A percentile compares a stretch with the other conserved stretches of the same genome.
Conservation (phyloP, 2,113 vertebrate species). For the Todiramphus chloris region DNA sequence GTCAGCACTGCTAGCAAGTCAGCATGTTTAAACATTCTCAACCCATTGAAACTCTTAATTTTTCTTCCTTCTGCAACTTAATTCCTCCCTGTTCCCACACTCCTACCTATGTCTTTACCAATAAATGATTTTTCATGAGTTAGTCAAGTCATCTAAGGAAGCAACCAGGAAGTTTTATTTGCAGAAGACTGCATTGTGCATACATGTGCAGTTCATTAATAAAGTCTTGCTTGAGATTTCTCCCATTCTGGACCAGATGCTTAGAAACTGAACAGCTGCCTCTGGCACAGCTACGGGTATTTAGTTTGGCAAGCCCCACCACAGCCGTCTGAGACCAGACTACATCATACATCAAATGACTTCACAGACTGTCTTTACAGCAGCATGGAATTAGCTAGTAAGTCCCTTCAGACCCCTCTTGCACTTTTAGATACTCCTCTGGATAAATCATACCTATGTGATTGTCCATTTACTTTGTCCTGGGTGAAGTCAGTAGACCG, state of each 20-base stretch:
- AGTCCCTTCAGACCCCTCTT: neutral
- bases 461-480: slow-evolving; percentile 17
- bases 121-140: neutral
- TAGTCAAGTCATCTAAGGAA: neutral
- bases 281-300: slow-evolving; percentile 54
- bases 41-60: neutral
- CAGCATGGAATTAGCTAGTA: slow-evolving; percentile 24
- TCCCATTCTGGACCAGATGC: slow-evolving; percentile 46
- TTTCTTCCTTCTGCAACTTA: neutral
- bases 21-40: neutral
- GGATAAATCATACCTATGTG: slow-evolving; percentile 67
- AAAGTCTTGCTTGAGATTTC: slow-evolving; percentile 8
- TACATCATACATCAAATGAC: slow-evolving; percentile 43
- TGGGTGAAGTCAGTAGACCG: neutral
- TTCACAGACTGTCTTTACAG: slow-evolving; percentile 47
- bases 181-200: neutral
- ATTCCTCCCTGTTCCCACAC: neutral
- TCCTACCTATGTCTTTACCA: neutral
- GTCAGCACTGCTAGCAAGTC: neutral
- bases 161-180: slow-evolving; percentile 15
- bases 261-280: slow-evolving; percentile 46
- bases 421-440: neutral
- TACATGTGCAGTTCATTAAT: slow-evolving; percentile 43
- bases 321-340: slow-evolving; percentile 30
- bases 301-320: slow-evolving; percentile 49